Base-by-base conservation (phyloP, 1,140 invertebrate genomes). In the Cylas formicarius region DNA sequence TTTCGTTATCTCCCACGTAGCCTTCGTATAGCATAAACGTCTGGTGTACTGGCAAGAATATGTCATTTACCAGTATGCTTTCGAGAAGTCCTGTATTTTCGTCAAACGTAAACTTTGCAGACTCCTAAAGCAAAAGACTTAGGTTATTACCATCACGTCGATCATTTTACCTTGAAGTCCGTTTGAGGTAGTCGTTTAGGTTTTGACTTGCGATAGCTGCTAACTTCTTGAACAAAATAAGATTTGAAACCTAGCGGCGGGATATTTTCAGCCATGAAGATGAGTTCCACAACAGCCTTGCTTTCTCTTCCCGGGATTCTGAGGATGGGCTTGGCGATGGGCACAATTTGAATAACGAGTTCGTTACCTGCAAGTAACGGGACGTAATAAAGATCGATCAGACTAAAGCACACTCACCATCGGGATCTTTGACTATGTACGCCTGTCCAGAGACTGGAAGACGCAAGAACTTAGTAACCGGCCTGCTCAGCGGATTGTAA, bases 401-500 rank as follows among this genome's bases (percentile, higher is more conserved):
- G 45, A 57, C 60, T 13, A 26, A 26, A 26, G 13, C 24, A n/a
- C 10, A 28, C 20, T 28, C 36, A 77, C 76, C 73, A 43, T 70
- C 69, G 32, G 70, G 72, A 65, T 81, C 81, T 14, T 66, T 67
- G 6, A 90, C 76, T 2, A 58, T 62, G 58, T 82, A 91, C 8
- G 67, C 63, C 9, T 27, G 26, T 23, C 68, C 71, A 2, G 62
- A 55, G 1, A 85, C 81, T 0, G 90, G 90, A 10, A 94, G 16
- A n/a, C 82, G 72, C 9, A 91, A 67, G 52, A 77, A 81, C 29
- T 75, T 67, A 9, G 72, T 69, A 0, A 84, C 70, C 23, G 69
- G 61, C 19, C 77, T 72, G 29, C 80, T 81, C 5, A 86, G 53
- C 1, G 90, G 86, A 67, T 97, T 97, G 61, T 89, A 87, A 2